Conservation (phyloP, 2,888 invertebrate species). For the Orthosia gracilis region DNA sequence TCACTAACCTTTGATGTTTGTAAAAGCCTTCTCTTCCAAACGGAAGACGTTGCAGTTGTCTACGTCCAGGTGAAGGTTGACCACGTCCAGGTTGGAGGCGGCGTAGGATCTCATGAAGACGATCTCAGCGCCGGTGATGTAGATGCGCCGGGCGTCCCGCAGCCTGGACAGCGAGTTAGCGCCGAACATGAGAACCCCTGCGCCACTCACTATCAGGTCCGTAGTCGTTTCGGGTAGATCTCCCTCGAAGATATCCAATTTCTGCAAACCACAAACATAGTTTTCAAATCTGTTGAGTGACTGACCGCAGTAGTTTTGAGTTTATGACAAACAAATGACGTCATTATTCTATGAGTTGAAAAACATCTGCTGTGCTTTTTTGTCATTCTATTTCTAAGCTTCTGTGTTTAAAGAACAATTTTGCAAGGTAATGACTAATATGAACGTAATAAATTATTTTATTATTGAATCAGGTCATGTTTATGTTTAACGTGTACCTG, state of each 20-base stretch:
- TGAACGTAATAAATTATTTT: slow-evolving; percentile 17
- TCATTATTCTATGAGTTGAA: slow-evolving; percentile 16
- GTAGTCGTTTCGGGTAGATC: slow-evolving; percentile 91
- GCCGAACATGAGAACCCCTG: slow-evolving; percentile 89
- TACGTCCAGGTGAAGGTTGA: slow-evolving; percentile 92
- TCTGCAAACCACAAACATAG: slow-evolving; percentile 79
- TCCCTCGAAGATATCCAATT: slow-evolving; percentile 85
- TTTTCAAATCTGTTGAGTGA: slow-evolving; percentile 32
- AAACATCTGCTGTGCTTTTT: slow-evolving; percentile 37
- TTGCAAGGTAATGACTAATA: slow-evolving; percentile 28
- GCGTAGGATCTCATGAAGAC: slow-evolving; percentile 91
- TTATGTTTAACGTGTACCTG: slow-evolving; percentile 54
- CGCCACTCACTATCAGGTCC: slow-evolving; percentile 91
- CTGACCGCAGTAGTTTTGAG: slow-evolving; percentile 36
- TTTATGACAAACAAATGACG: slow-evolving; percentile 33
- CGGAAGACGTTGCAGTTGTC: slow-evolving; percentile 91
- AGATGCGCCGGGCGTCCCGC: slow-evolving; percentile 89
- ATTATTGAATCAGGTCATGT: slow-evolving; percentile 53
- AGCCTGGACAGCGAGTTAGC: slow-evolving; percentile 91
- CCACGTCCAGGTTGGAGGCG: slow-evolving; percentile 91
- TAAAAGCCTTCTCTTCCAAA: slow-evolving; percentile 92
- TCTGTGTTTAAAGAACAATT: slow-evolving; percentile 18
- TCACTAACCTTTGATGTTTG: slow-evolving; percentile 89
- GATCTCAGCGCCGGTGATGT: slow-evolving; percentile 88
- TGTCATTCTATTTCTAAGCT: slow-evolving; percentile 8